Percentiles rank a stretch among this genome's conserved stretches.
Conservation (phyloP, 2,797 vertebrate genomes). For the Chelmon rostratus region DNA sequence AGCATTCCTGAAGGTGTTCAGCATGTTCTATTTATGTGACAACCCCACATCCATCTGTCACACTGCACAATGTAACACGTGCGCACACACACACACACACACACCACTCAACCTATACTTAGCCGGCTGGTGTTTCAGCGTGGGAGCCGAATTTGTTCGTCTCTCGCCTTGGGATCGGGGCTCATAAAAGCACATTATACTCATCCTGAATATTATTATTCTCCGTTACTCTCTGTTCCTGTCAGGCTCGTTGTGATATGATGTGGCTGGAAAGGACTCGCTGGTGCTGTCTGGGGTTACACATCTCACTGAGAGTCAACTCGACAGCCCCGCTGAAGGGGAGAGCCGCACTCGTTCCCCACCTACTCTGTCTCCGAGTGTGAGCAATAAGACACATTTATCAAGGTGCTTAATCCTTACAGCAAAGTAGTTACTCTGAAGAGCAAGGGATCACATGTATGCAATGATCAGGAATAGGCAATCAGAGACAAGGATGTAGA, state of each 20-base stretch:
- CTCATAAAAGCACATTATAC: slow-evolving; percentile 54
- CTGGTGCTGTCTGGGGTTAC: slow-evolving; percentile 59
- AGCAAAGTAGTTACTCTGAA: not conserved
- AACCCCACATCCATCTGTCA: slow-evolving; percentile 63
- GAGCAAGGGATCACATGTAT: not conserved
- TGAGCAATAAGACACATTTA: not conserved
- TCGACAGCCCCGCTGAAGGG: slow-evolving; percentile 51
- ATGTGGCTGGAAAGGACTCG: slow-evolving; percentile 61
- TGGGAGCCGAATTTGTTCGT: slow-evolving; percentile 44
- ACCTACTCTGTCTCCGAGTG: slow-evolving; percentile 7
- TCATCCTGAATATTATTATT: slow-evolving; percentile 53
- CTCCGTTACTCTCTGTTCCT: slow-evolving; percentile 50
- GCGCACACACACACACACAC: slow-evolving; percentile 24
- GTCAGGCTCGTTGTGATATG: slow-evolving; percentile 51
- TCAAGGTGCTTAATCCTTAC: not conserved
- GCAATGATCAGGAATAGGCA: not conserved
- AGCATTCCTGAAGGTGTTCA: slow-evolving; percentile 78
- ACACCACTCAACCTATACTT: slow-evolving; percentile 66
- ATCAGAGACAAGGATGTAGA: not conserved
- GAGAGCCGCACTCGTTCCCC: slow-evolving; percentile 6
- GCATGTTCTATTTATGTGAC: slow-evolving; percentile 75
- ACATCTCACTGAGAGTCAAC: slow-evolving; percentile 50
- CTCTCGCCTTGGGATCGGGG: slow-evolving; percentile 32
- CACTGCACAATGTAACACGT: slow-evolving; percentile 57
- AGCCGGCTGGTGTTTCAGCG: slow-evolving; percentile 57